Base-by-base conservation (phyloP, 2,797 vertebrate species). In the Bovichtus diacanthus region DNA sequence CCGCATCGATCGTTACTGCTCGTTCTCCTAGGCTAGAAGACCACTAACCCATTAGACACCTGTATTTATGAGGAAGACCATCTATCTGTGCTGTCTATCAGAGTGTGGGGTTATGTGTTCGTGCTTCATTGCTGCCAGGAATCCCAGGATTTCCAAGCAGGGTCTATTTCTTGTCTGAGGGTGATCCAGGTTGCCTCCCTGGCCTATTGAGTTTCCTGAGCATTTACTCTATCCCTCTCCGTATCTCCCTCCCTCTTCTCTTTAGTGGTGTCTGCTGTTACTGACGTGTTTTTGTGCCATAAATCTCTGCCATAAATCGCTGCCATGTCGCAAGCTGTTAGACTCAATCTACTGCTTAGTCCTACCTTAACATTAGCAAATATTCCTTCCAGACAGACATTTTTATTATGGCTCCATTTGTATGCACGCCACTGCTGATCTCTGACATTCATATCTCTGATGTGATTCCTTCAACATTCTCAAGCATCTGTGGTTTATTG, bases 131-230 rank as follows among this genome's bases (percentile, higher is more conserved):
- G 27, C 2, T 66, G 70, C 74, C 83, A 77, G 87, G 93, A 92
- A 93, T 92, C 74, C 65, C 29, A 71, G 58, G 69, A 83, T 80
- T 87, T 88, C 87, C 77, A 88, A 85, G 86, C 83, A 71, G 68
- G 64, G 77, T 92, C 92, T 93, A 91, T 94, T 94, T 94, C 90
- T 94, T 90, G 80, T 92, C 73, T 44, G 55, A 69, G 85, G 58
- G 81, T 89, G 77, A 88, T 87, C 67, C 75, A 66, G 47, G 77
- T 85, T 55, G 73, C 73, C 61, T 63, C 29, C 56, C 53, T 5
- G 29, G 2, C 70, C 39, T 83, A 82, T 92, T 76, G n/a, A 56
- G 76, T 94, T 93, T 90, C 92, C 56, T 12, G 39, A 61, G 61
- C 41, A 27, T 61, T 63, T 25, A 2, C 13, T n/a, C 53, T n/a